Percentiles rank a stretch among this genome's conserved stretches.
Evolutionary conservation across 35 echinoderm and acorn worm species (phyloP).

Genomic region (Hemicentrotus pulcherrimus): DNA sequence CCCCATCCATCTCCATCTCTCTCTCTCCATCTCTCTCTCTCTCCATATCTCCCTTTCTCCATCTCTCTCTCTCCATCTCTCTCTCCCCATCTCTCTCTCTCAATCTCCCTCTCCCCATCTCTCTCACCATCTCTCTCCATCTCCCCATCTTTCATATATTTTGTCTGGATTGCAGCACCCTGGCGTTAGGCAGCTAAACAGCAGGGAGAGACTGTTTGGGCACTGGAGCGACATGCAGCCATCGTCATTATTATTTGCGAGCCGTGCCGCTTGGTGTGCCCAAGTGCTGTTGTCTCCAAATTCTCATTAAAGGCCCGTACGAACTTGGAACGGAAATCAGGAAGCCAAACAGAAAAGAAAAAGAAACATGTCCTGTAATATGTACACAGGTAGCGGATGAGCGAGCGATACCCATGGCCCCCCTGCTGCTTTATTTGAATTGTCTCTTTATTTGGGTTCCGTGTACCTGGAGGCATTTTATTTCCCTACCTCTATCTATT

Average conservation of each 20-base stretch:
- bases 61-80: background rate
- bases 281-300: slow-evolving; percentile 8
- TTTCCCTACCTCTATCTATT: background rate
- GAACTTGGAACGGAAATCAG: slow-evolving; percentile 9
- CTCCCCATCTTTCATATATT: slow-evolving; percentile 28
- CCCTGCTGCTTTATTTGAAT: background rate
- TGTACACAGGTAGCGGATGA: background rate
- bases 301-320: background rate
- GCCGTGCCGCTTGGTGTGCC: slow-evolving; percentile 13
- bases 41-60: background rate
- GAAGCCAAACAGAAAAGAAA: background rate
- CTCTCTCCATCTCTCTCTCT: background rate
- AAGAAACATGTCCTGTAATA: background rate
- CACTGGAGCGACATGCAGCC: background rate
- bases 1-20: background rate
- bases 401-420: background rate
- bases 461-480: background rate
- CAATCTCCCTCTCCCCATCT: background rate
- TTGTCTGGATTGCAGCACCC: slow-evolving; percentile 26
- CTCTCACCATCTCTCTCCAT: background rate
- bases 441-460: background rate
- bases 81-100: background rate
- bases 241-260: slow-evolving; percentile 46
- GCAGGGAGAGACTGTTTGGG: background rate
- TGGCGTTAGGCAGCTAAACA: background rate